These are phyloP conservation scores for Tetranychus truncatus DNA, from an alignment of 2,888 invertebrate genomes.

Conservation along the genomic window DNA sequence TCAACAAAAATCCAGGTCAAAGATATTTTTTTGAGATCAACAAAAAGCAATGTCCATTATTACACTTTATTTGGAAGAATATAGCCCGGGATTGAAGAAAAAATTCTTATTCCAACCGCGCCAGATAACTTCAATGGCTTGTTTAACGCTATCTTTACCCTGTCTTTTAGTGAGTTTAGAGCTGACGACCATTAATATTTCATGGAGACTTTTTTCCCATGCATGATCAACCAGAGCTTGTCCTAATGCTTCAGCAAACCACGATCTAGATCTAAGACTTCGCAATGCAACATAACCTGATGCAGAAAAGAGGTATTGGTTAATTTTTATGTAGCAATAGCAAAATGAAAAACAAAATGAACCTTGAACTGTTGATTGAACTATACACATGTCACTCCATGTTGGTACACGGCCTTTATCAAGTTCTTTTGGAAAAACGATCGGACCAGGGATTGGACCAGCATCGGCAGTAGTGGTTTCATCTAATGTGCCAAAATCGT, in stretches of 20 bases:
- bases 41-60: too few relatives aligned
- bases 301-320: too few relatives aligned
- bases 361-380: conserved; percentile 14
- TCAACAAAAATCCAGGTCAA: too few relatives aligned
- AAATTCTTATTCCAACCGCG: conserved; percentile 23
- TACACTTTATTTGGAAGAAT: too few relatives aligned
- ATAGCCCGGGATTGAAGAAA: conserved; percentile 26
- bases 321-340: too few relatives aligned
- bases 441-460: background rate
- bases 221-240: conserved; percentile 19
- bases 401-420: conserved; percentile 12
- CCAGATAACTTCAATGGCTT: conserved; percentile 23
- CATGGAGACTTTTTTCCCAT: conserved; percentile 15
- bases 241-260: conserved; percentile 21
- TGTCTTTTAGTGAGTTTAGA: conserved; percentile 16
- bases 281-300: conserved; percentile 22
- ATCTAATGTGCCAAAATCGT: conserved; percentile 11
- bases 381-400: conserved; percentile 23
- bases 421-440: background rate
- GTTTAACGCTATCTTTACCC: conserved; percentile 20
- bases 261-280: conserved; percentile 21
- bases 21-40: too few relatives aligned
- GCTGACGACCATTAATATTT: conserved; percentile 15
- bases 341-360: too few relatives aligned
- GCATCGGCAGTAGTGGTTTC: conserved; percentile 7